phyloP scores from a whole-genome alignment of 2,113 vertebrate species.

The Polypterus senegalus region DNA sequence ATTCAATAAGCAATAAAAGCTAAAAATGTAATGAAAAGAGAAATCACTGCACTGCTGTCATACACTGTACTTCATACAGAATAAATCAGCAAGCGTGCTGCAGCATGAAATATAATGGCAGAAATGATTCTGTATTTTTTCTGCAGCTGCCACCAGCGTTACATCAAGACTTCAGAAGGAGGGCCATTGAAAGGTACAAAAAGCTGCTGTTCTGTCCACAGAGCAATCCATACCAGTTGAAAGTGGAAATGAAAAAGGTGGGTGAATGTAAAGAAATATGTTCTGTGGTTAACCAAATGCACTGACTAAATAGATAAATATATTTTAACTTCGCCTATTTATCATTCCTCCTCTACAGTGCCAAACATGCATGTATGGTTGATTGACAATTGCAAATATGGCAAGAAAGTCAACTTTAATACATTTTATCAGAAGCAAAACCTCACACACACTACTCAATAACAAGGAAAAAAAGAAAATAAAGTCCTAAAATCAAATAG shows the following conservation, averaged over 20 bases:
- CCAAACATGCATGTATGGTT: background rate
- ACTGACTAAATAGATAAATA: background rate
- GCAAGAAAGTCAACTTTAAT: constrained; percentile 5
- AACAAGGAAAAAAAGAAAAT: no score
- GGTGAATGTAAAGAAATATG: background rate
- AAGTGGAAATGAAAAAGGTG: constrained; percentile 76
- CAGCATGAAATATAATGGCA: no score
- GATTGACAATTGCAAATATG: constrained; percentile 1
- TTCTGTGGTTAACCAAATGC: no score
- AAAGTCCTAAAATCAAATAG: no score
- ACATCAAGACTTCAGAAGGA: constrained; percentile 56
- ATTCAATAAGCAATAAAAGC: no score
- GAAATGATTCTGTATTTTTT: constrained; percentile 6
- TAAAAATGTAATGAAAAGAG: no score
- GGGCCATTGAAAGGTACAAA: constrained; percentile 68
- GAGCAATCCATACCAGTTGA: constrained; percentile 66
- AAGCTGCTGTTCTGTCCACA: constrained; percentile 71
- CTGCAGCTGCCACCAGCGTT: constrained; percentile 66
- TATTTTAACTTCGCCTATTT: background rate
- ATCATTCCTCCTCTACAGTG: background rate
- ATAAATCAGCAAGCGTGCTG: no score
- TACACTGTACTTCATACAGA: no score
- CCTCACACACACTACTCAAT: no score
- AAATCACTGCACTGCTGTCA: no score
- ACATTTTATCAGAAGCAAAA: constrained; percentile 6